Base-by-base conservation (phyloP, 1,140 invertebrate species). In the Pogonognathellus flavescens region DNA sequence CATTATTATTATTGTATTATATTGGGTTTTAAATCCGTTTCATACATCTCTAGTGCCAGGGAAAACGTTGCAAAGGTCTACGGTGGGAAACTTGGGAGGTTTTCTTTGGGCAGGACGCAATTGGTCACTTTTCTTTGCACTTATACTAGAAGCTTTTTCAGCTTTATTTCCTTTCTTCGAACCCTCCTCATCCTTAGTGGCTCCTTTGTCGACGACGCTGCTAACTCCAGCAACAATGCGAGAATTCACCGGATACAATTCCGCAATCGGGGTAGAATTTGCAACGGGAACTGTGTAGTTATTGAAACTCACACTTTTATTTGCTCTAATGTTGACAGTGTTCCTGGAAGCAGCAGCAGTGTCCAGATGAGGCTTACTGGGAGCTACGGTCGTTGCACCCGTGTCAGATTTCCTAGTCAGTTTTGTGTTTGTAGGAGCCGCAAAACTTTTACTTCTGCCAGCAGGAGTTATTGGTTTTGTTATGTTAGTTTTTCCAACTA, bases 51-150 rank as follows among this genome's bases (percentile, higher is more conserved):
- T 25, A n/a, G 70, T 76, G 49, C 70, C 70, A 18, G 70, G 70
- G n/a, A 76, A 76, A 18, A 76, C 70, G 49, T 76, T 76, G 16
- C 70, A 76, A n/a, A 76, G 41, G 18, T 76, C 70, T 49, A 76
- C 70, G 31, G 70, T 76, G 0, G 70, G 70, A 18, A 76, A 76
- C n/a, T 76, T 76, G 2, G 70, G 70, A 0, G 70, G 70, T 76
- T 76, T 76, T 50, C 41, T 76, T n/a, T 76, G 70, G 0, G 70
- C 70, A n/a, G 70, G 25, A 9, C 70, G 13, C 1, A 49, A n/a
- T 31, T 5, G 66, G 0, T 72, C 11, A n/a, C 25, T 16, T 4
- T 41, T 14, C 14, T 72, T 9, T 1, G 31, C 16, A 7, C n/a
- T n/a, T 5, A 1, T 76, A n/a, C 25, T 16, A 10, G 9, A 1